phyloP scores from a whole-genome alignment of 2,888 invertebrate species.

The Endotricha flammealis region DNA sequence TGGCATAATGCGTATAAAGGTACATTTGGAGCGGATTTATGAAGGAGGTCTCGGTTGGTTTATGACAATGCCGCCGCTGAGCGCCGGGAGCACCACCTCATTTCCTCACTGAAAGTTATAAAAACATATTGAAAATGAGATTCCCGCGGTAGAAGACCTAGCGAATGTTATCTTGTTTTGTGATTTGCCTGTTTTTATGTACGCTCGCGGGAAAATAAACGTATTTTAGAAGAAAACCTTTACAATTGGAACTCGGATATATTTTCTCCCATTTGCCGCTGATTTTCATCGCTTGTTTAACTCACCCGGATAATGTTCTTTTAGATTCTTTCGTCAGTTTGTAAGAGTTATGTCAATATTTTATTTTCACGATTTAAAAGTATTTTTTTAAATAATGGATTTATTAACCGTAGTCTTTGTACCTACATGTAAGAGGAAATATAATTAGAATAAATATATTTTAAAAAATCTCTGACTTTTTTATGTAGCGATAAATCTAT shows the following conservation, averaged over 20 bases:
- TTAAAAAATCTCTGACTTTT: too few relatives aligned
- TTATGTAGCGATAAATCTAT: too few relatives aligned
- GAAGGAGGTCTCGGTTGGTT: conserved; percentile 70
- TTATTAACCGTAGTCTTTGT: too few relatives aligned
- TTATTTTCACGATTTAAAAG: too few relatives aligned
- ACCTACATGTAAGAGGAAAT: too few relatives aligned
- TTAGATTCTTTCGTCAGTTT: too few relatives aligned
- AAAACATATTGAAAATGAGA: conserved; percentile 79
- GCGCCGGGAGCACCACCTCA: conserved; percentile 71
- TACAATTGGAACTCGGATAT: conserved; percentile 25
- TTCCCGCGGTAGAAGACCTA: conserved; percentile 65
- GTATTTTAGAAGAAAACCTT: conserved; percentile 51
- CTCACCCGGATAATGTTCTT: conserved; percentile 1
- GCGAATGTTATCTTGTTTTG: conserved; percentile 75
- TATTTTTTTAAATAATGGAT: too few relatives aligned
- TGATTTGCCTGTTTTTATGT: conserved; percentile 73
- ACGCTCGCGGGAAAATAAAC: conserved; percentile 53
- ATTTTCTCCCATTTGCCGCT: conserved; percentile 13
- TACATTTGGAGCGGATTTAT: conserved; percentile 74
- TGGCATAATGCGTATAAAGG: conserved; percentile 74
- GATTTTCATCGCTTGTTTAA: conserved; percentile 13
- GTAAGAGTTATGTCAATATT: too few relatives aligned
- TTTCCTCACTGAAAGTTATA: conserved; percentile 77
- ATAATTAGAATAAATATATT: too few relatives aligned
- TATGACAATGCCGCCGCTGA: conserved; percentile 68